These are phyloP conservation scores for Cygnus buccinator DNA, from an alignment of 2,113 vertebrate species.

Conservation along the genomic window DNA sequence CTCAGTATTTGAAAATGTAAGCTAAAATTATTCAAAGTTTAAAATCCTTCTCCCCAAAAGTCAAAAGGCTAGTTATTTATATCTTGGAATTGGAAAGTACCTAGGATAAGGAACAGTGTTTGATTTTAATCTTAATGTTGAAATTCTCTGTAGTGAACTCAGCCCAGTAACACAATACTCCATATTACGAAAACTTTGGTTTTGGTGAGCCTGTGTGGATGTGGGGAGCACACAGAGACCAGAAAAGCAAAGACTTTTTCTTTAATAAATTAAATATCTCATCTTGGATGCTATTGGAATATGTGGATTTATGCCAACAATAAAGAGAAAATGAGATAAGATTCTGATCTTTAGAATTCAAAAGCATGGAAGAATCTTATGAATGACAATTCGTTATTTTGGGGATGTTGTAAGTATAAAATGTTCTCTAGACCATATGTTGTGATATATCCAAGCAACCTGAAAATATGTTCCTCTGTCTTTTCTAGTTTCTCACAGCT, in stretches of 20 bases:
- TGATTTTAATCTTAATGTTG: neutral
- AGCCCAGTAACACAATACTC: neutral
- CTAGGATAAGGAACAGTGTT: neutral
- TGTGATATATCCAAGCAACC: conserved; percentile 18
- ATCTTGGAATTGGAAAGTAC: neutral
- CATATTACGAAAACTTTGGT: neutral
- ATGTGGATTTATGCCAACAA: neutral
- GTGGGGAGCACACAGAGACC: neutral
- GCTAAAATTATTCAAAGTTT: neutral
- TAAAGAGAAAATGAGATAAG: conserved; percentile 1
- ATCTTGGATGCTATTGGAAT: neutral
- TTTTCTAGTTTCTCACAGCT: conserved; percentile 51
- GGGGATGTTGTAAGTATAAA: neutral
- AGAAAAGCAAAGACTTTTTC: neutral
- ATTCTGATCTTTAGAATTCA: neutral
- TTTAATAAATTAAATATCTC: neutral
- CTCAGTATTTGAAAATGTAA: neutral
- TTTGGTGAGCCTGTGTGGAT: neutral
- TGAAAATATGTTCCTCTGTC: conserved; percentile 48
- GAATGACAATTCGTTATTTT: conserved; percentile 25
- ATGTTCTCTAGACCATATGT: conserved; percentile 30
- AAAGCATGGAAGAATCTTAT: neutral
- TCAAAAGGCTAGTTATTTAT: neutral
- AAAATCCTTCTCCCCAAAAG: neutral
- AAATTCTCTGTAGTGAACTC: neutral